phyloP scores from a whole-genome alignment of 2,888 invertebrate genomes.

The Ceraclea dissimilis region DNA sequence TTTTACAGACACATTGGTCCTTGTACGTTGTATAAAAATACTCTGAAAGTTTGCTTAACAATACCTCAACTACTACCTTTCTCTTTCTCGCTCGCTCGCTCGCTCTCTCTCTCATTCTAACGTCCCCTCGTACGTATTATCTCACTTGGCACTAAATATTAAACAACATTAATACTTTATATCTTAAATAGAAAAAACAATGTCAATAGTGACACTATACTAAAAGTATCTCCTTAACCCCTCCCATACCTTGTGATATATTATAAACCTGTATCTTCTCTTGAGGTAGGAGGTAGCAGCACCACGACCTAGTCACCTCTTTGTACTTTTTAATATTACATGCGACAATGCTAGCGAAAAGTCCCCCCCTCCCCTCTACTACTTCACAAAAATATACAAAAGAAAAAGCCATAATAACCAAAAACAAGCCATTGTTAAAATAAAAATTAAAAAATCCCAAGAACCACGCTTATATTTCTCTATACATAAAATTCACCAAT shows the following conservation, averaged over 20 bases:
- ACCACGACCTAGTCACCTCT: background rate
- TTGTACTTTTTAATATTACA: background rate
- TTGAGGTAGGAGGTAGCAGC: background rate
- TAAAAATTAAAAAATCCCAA: too few species aligned
- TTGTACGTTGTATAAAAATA: background rate
- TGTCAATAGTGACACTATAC: constrained; percentile 20
- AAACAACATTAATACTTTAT: constrained; percentile 23
- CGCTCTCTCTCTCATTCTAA: background rate
- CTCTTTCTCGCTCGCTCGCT: too few species aligned
- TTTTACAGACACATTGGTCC: background rate
- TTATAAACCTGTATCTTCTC: background rate
- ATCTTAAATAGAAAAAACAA: constrained; percentile 26
- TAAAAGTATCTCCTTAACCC: constrained; percentile 19
- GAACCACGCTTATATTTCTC: too few species aligned
- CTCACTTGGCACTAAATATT: constrained; percentile 26
- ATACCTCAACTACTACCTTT: background rate
- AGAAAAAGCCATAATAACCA: too few species aligned
- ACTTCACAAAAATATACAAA: too few species aligned
- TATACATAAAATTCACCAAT: too few species aligned
- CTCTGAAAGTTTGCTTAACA: background rate
- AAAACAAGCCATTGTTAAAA: too few species aligned
- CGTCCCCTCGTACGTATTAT: background rate
- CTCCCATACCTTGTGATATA: constrained; percentile 5
- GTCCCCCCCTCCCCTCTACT: too few species aligned
- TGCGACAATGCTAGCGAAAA: too few species aligned